Base-by-base conservation (phyloP, 2,888 invertebrate species). In the Coremacera marginata region DNA sequence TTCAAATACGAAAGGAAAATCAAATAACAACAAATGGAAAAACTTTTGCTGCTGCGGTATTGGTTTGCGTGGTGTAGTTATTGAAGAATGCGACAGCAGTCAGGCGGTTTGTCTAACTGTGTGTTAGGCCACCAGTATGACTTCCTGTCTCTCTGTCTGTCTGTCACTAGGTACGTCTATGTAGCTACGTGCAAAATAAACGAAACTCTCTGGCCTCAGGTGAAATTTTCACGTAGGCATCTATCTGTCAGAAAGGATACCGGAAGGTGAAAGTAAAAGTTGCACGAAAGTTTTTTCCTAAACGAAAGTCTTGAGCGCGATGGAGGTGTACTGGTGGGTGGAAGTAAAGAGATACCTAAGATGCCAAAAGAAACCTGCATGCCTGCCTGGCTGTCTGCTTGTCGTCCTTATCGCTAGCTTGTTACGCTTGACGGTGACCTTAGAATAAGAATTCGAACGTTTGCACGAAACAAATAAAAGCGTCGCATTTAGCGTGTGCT, bases 391-490 rank as follows among this genome's bases (percentile, higher is more conserved):
- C 31, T 31, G 31, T 22, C 8, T 27, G 60, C 60, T 11, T 19
- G 44, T 44, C 60, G 62, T 44, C 34, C 72, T 60, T 49, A 49
- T 60, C 49, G 44, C 49, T 8, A 22, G n/a, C n/a, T n/a, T 7
- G 55, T 55, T 52, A 22, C 37, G n/a, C 63, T 55, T 8, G 74
- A 37, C 19, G 74, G 22, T 65, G 55, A 74, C 74, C 74, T 67
- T 74, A 52, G 34, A 65, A 65, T 37, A 25, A 55, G 57, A 65
- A 63, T 52, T 67, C 52, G 67, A 74, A 67, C 19, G 25, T 74
- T 74, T 74, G 67, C 74, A 74, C 67, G 65, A 65, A 74, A 55
- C 49, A 72, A 49, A 62, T 49, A 62, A 60, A 27, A 72, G 68
- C 68, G n/a, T n/a, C 44, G 19, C 49, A 19, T 51, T 68, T 7